Base-by-base conservation (phyloP, 2,888 invertebrate species). In the Athalia cordata region DNA sequence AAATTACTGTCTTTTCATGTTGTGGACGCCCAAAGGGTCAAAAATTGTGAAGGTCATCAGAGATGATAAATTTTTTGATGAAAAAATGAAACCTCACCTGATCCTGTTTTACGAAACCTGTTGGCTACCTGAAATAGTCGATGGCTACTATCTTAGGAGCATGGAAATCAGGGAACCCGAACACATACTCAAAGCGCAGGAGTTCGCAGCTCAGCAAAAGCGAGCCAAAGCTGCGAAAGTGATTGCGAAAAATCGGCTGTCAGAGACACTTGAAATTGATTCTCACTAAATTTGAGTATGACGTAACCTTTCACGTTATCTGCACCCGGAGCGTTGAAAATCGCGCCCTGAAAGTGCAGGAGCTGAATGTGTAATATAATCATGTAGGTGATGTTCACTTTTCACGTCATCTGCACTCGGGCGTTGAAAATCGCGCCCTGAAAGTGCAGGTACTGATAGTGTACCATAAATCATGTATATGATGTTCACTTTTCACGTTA, bases 81-180 rank as follows among this genome's bases (percentile, higher is more conserved):
- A 47, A 7, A 80, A 79, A 13, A 84, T 83, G 82, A 62, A 80
- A 65, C 80, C 76, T 2, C 55, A 52, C 5, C 72, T 84, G n/a
- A 45, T 13, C 8, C 52, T 67, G 5, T 83, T 84, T 66, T 84
- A 83, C 75, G 77, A 77, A 29, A 57, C 83, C 6, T 83, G 82
- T 55, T 9, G 84, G 43, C 75, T 84, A 4, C 83, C 83, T 11
- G 83, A 85, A 81, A 85, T 84, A 7, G 45, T 85, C 3, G 83
- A 85, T 62, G 80, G 81, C 75, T 68, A 81, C 0, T 49, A 77
- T 9, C 62, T 57, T 11, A 61, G 81, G 45, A 78, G 43, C 68
- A 81, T 81, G 81, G 74, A 79, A 2, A 81, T 83, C n/a, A 66
- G 80, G 8, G 80, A 83, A 45, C 82, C 82, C 11, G 47, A 43